Percentiles rank a stretch among this genome's conserved stretches.
Evolutionary conservation across 1,140 invertebrate genomes (phyloP).

Genomic region (Diploscapter pachys): DNA sequence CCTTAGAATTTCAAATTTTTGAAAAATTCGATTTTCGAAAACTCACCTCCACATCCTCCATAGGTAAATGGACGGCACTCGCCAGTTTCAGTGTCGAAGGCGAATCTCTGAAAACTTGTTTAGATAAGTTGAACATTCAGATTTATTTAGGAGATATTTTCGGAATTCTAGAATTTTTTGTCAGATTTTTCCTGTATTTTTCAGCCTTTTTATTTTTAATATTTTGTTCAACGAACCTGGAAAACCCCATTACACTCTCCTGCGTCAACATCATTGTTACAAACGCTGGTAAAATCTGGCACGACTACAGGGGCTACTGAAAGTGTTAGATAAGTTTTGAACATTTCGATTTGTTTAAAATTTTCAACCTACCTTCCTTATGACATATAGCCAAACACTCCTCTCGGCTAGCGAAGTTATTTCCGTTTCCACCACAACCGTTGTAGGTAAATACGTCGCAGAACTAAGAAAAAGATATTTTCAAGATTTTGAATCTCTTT

Average conservation of each 20-base stretch:
- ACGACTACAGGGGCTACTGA: constrained; percentile 14
- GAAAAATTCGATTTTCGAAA: too few species aligned
- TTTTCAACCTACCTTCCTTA: constrained; percentile 31
- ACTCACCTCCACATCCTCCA: constrained; percentile 47
- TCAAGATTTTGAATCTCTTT: neutral
- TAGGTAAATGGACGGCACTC: constrained; percentile 49
- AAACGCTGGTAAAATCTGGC: constrained; percentile 39
- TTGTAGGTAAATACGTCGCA: constrained; percentile 74
- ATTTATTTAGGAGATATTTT: constrained; percentile 2
- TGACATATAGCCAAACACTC: constrained; percentile 54
- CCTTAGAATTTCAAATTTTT: neutral
- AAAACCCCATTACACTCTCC: constrained; percentile 53
- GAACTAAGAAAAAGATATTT: constrained; percentile 30
- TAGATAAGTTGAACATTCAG: neutral
- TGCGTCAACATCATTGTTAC: constrained; percentile 47
- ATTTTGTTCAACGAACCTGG: constrained; percentile 19
- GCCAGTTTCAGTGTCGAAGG: constrained; percentile 43
- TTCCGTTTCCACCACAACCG: constrained; percentile 80
- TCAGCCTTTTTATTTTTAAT: neutral
- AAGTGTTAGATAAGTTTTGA: neutral
- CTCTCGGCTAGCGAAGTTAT: constrained; percentile 61
- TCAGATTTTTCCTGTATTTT: neutral
- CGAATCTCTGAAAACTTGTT: constrained; percentile 37
- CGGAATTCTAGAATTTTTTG: neutral
- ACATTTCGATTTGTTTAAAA: neutral